Percentiles rank a stretch among this genome's conserved stretches.
Evolutionary conservation across 2,888 invertebrate genomes (phyloP).

Genomic region (Erannis defoliaria): DNA sequence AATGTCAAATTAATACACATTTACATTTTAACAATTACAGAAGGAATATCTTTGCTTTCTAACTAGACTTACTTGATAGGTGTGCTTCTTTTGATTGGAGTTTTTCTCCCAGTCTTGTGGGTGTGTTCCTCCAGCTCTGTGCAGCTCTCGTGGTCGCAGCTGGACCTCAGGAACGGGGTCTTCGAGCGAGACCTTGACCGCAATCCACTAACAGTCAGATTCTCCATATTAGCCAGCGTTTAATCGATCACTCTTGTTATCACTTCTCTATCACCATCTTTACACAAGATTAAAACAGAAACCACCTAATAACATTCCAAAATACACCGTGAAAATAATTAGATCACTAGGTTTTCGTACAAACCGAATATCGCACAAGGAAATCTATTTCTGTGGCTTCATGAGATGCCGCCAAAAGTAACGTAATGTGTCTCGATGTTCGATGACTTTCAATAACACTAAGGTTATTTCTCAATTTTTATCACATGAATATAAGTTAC

Average conservation of each 20-base stretch:
- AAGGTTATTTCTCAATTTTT: conserved; percentile 39
- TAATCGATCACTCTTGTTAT: conserved; percentile 23
- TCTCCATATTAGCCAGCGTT: conserved; percentile 65
- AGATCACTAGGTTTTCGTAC: conserved; percentile 41
- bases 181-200: conserved; percentile 90
- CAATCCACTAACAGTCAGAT: conserved; percentile 82
- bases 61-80: conserved; percentile 78
- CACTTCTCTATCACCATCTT: conserved; percentile 57
- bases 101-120: conserved; percentile 83
- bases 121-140: conserved; percentile 82
- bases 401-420: conserved; percentile 83
- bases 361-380: conserved; percentile 75
- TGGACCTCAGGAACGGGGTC: conserved; percentile 88
- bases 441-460: conserved; percentile 50
- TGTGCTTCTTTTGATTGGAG: conserved; percentile 79
- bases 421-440: conserved; percentile 63
- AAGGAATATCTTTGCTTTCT: background rate
- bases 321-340: conserved; percentile 56
- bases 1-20: background rate
- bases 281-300: conserved; percentile 48
- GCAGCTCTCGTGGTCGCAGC: conserved; percentile 87
- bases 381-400: conserved; percentile 83
- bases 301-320: conserved; percentile 46
- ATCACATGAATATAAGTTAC: conserved; percentile 21
- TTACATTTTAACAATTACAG: background rate